Percentiles rank a stretch among this genome's conserved stretches.
Evolutionary conservation across 2,888 invertebrate genomes (phyloP).

Genomic region (Acleris emargana): DNA sequence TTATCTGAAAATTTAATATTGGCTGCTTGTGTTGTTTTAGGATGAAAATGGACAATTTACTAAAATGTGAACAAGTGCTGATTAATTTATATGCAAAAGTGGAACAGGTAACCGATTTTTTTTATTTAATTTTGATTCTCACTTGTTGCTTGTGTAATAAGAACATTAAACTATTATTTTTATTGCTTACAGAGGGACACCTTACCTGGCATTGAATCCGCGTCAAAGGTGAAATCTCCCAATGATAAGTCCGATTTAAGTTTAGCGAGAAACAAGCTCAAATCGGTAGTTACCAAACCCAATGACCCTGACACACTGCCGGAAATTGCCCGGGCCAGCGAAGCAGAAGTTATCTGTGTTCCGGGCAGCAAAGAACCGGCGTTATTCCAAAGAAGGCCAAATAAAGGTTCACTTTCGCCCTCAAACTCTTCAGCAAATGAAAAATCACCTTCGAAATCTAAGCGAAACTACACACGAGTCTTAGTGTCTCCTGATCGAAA

Average conservation of each 20-base stretch:
- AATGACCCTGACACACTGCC: slow-evolving; percentile 60
- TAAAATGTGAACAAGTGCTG: slow-evolving; percentile 88
- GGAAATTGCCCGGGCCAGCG: slow-evolving; percentile 67
- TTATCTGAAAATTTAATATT: background rate
- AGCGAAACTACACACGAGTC: slow-evolving; percentile 68
- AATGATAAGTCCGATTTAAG: slow-evolving; percentile 56
- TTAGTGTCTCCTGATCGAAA: slow-evolving; percentile 67
- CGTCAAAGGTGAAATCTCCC: slow-evolving; percentile 37
- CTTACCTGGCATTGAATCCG: slow-evolving; percentile 45
- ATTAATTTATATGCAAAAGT: slow-evolving; percentile 87
- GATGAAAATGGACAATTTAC: slow-evolving; percentile 87
- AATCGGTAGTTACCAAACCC: slow-evolving; percentile 53
- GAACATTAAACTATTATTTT: slow-evolving; percentile 3
- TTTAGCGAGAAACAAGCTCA: slow-evolving; percentile 65
- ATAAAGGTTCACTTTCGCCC: slow-evolving; percentile 50
- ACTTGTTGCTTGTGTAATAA: slow-evolving; percentile 10
- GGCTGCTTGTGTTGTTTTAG: slow-evolving; percentile 66
- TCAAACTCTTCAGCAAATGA: slow-evolving; percentile 38
- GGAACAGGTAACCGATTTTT: slow-evolving; percentile 76
- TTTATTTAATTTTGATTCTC: slow-evolving; percentile 11
- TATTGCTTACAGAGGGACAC: slow-evolving; percentile 62
- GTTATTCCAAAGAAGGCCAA: slow-evolving; percentile 72
- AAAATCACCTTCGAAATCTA: slow-evolving; percentile 40
- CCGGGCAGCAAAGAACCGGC: slow-evolving; percentile 73
- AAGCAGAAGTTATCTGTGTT: slow-evolving; percentile 60